Evolutionary conservation across 2,113 vertebrate genomes (phyloP).

Genomic region (Butastur rufipennis): DNA sequence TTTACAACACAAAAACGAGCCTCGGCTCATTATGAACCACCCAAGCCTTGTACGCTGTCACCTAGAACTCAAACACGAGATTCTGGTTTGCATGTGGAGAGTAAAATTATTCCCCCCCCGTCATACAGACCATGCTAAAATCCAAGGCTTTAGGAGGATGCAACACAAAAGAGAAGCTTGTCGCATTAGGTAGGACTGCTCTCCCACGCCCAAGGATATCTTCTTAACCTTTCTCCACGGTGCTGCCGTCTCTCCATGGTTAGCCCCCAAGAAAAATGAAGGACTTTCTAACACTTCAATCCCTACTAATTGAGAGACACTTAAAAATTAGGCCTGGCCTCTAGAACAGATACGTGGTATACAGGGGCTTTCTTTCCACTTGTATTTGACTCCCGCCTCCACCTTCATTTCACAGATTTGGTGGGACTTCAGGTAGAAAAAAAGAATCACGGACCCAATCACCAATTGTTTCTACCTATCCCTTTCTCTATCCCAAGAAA

Average conservation of each 20-base stretch:
- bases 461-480: background rate
- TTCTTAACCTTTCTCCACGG: background rate
- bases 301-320: background rate
- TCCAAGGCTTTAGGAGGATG: background rate
- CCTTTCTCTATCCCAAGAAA: background rate
- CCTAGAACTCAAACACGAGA: background rate
- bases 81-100: background rate
- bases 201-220: background rate
- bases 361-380: background rate
- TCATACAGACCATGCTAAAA: background rate
- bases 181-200: constrained; percentile 10
- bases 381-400: background rate
- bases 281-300: background rate
- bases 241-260: background rate
- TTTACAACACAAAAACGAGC: background rate
- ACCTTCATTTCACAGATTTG: background rate
- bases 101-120: background rate
- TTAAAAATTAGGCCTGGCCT: background rate
- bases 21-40: background rate
- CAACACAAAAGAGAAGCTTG: constrained; percentile 24
- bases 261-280: background rate
- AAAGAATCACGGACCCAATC: background rate
- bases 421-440: background rate
- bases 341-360: background rate
- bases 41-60: background rate